phyloP scores from a whole-genome alignment of 2,888 invertebrate genomes.

The Nowickia ferox region DNA sequence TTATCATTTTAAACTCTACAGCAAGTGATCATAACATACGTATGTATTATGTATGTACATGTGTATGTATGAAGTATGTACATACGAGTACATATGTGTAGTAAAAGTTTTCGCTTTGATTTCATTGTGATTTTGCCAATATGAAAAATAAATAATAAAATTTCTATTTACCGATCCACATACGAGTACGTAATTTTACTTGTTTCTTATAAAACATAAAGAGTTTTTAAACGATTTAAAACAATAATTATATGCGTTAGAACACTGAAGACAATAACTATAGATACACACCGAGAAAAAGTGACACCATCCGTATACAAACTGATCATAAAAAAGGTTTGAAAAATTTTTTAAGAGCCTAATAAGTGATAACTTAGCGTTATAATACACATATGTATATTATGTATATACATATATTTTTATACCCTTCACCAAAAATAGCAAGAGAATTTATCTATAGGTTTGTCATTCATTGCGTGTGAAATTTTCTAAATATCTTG shows the following conservation, averaged over 20 bases:
- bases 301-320: no score
- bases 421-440: no score
- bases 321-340: no score
- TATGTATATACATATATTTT: no score
- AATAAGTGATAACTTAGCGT: no score
- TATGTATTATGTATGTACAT: no score
- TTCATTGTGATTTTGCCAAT: constrained; percentile 12
- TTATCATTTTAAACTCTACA: background rate
- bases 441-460: no score
- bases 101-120: constrained; percentile 11
- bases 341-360: no score
- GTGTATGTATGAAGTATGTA: background rate
- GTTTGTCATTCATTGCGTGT: no score
- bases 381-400: no score
- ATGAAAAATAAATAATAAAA: constrained; percentile 21
- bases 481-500: no score
- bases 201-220: constrained; percentile 23
- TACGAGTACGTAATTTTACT: background rate
- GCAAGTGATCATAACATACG: background rate
- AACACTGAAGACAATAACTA: constrained; percentile 3
- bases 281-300: background rate
- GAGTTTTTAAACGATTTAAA: constrained; percentile 12
- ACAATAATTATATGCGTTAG: background rate
- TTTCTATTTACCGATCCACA: constrained; percentile 11
- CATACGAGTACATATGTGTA: background rate